phyloP scores from a whole-genome alignment of 2,113 vertebrate species.

The Lycaon pictus region DNA sequence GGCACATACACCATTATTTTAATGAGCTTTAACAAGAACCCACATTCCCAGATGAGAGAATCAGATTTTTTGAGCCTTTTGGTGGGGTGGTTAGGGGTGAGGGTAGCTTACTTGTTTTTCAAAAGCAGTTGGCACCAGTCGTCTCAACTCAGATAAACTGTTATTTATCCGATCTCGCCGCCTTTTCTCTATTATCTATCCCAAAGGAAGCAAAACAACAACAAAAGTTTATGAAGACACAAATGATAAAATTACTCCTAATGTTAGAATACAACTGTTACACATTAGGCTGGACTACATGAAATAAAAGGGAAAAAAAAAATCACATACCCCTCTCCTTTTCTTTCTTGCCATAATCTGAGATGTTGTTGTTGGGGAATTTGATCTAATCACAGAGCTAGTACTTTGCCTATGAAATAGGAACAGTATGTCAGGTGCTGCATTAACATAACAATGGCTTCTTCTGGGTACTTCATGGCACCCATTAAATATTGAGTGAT shows the following conservation, averaged over 20 bases:
- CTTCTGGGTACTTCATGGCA: constrained; percentile 44
- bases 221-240: constrained; percentile 75
- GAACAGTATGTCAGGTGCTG: constrained; percentile 81
- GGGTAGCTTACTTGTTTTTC: constrained; percentile 95
- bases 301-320: constrained; percentile 28
- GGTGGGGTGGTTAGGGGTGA: constrained; percentile 53
- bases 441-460: constrained; percentile 45
- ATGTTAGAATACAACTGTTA: constrained; percentile 69
- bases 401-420: constrained; percentile 88
- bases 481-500: background rate
- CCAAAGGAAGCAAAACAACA: constrained; percentile 83
- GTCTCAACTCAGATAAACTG: constrained; percentile 95
- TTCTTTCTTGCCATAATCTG: constrained; percentile 97
- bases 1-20: constrained; percentile 89
- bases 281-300: constrained; percentile 52
- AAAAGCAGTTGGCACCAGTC: constrained; percentile 96
- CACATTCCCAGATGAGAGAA: constrained; percentile 86
- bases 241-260: constrained; percentile 59
- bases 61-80: constrained; percentile 66
- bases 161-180: constrained; percentile 98
- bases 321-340: constrained; percentile 91
- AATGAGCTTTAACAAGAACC: constrained; percentile 87
- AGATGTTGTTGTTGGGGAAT: constrained; percentile 93
- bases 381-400: constrained; percentile 91
- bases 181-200: constrained; percentile 97